Base-by-base conservation (phyloP, 2,888 invertebrate genomes). In the Merodon equestris region DNA sequence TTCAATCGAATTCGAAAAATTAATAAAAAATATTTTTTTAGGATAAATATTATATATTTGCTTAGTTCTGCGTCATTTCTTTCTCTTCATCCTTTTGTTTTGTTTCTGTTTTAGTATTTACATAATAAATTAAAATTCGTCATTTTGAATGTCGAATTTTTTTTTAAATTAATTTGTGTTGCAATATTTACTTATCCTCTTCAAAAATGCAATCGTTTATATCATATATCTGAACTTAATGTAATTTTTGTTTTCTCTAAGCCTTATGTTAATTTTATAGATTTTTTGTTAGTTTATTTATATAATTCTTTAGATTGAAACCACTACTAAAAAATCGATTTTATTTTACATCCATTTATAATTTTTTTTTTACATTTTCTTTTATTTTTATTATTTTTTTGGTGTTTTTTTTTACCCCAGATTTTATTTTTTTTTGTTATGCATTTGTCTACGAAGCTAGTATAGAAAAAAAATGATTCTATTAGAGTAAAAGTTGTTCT, bases 321-420 rank as follows among this genome's bases (percentile, higher is more conserved):
- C 81, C 81, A 74, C 68, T 79, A 68, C 70, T 75, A 77, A 71
- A 70, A 76, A 81, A 75, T 76, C 67, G 72, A 83, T 57, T 81
- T 67, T 81, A 82, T 83, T 75, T 82, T 82, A 77, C 77, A 83
- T 66, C 72, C 73, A 76, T 81, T 82, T 67, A 70, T n/a, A n/a
- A 60, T 76, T 51, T 68, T 71, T 82, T 45, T 73, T 75, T 82
- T 84, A 82, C 82, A 82, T 70, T 83, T 83, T 84, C 66, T 4
- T 54, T 56, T 70, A 60, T 50, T 53, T 1, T 66, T 15, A 51
- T 83, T 73, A 61, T 44, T 50, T 19, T 45, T 13, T 12, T 53
- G 9, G 34, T 36, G n/a, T n/a, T n/a, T n/a, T 13, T 18, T 58
- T 66, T 40, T 56, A 45, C 42, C 67, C 72, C 47, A 47, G 72